phyloP scores from a whole-genome alignment of 2,888 invertebrate genomes.

The Oligia latruncula region DNA sequence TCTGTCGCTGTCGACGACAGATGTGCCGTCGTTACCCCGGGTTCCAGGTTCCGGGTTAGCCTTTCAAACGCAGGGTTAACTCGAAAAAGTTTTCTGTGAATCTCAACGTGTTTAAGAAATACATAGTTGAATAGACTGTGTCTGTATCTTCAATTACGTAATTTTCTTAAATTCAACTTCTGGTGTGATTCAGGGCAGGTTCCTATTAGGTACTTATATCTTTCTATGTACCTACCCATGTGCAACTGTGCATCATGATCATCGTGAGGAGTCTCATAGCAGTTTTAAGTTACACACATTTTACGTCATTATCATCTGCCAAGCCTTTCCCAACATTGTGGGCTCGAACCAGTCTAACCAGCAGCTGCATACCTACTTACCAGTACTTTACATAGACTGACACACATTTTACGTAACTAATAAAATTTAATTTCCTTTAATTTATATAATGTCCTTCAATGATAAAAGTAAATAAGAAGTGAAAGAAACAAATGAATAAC shows the following conservation, averaged over 20 bases:
- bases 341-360: no score
- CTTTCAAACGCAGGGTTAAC: slow-evolving; percentile 50
- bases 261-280: no score
- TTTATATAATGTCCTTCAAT: no score
- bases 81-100: slow-evolving; percentile 12
- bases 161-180: slow-evolving; percentile 13
- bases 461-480: neutral
- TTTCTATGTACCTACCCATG: neutral
- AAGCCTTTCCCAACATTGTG: no score
- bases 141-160: slow-evolving; percentile 9
- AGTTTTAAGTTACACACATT: neutral
- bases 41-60: slow-evolving; percentile 1
- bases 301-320: neutral
- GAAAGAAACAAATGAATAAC: neutral
- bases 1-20: slow-evolving; percentile 67
- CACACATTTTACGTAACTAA: neutral
- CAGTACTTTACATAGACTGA: neutral
- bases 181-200: neutral
- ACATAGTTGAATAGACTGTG: slow-evolving; percentile 12
- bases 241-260: neutral
- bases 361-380: no score
- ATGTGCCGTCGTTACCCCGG: slow-evolving; percentile 52
- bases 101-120: slow-evolving; percentile 20
- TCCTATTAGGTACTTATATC: neutral
- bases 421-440: neutral